Conservation (phyloP, 2,888 invertebrate species). For the Nemapogon koenigi region DNA sequence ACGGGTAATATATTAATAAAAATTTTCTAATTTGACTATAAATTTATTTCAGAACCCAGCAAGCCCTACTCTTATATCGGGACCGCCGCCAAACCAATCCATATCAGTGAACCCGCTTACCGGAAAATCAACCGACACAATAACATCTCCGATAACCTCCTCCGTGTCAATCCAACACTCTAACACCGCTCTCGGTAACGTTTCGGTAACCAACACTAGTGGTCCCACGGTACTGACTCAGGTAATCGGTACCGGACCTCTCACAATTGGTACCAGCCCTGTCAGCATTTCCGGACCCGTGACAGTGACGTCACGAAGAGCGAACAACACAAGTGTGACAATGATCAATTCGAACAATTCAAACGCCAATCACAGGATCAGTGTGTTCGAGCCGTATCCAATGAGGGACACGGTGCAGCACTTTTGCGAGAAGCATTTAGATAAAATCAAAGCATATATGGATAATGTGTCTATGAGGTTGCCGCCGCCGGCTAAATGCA, state of each 20-base stretch:
- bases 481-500: slow-evolving; percentile 92
- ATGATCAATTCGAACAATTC: slow-evolving; percentile 64
- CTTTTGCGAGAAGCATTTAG: slow-evolving; percentile 94
- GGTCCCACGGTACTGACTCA: slow-evolving; percentile 20
- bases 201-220: slow-evolving; percentile 25
- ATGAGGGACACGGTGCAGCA: slow-evolving; percentile 93
- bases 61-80: slow-evolving; percentile 34
- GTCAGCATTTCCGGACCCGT: slow-evolving; percentile 68
- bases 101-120: slow-evolving; percentile 47
- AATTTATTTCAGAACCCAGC: slow-evolving; percentile 27
- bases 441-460: slow-evolving; percentile 92
- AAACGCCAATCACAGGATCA: slow-evolving; percentile 49
- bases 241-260: slow-evolving; percentile 20
- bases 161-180: slow-evolving; percentile 48
- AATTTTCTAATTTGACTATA: too few relatives aligned
- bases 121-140: slow-evolving; percentile 44
- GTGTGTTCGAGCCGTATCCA: slow-evolving; percentile 89
- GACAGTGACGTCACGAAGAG: slow-evolving; percentile 67
- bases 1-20: too few relatives aligned
- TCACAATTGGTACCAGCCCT: slow-evolving; percentile 20
- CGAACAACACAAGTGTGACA: slow-evolving; percentile 80
- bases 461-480: slow-evolving; percentile 82
- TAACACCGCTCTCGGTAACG: slow-evolving; percentile 43
- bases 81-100: slow-evolving; percentile 35
- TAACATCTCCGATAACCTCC: slow-evolving; percentile 27